A percentile compares a stretch with the other conserved stretches of the same genome.
Conservation (phyloP, 1,140 invertebrate species). For the Anastatus disparis region DNA sequence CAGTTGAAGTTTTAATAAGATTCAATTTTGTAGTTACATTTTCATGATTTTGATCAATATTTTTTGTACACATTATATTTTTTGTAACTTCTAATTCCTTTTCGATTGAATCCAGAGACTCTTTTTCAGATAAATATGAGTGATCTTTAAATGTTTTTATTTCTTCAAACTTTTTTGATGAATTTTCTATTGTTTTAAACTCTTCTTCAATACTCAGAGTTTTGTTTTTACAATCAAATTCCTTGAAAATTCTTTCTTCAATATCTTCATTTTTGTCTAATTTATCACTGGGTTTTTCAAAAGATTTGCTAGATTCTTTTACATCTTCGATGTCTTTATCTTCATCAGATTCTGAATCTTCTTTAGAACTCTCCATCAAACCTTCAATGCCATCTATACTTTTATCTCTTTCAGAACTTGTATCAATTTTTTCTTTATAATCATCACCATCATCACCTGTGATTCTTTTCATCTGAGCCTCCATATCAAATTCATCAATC, state of each 20-base stretch:
- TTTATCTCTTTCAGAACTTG: constrained; percentile 54
- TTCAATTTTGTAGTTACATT: constrained; percentile 38
- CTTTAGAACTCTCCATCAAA: constrained; percentile 64
- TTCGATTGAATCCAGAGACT: constrained; percentile 8
- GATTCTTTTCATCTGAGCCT: constrained; percentile 64
- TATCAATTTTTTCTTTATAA: constrained; percentile 60
- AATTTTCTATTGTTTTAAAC: constrained; percentile 34
- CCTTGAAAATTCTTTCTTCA: constrained; percentile 49
- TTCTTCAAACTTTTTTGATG: not conserved
- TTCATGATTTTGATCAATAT: not conserved
- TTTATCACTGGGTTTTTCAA: constrained; percentile 14
- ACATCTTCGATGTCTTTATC: constrained; percentile 55
- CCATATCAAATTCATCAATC: constrained; percentile 63
- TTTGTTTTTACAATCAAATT: constrained; percentile 40
- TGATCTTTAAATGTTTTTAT: not conserved
- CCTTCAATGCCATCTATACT: constrained; percentile 64
- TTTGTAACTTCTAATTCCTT: not conserved
- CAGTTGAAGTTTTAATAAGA: constrained; percentile 6
- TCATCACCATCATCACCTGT: constrained; percentile 63
- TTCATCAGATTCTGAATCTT: constrained; percentile 59
- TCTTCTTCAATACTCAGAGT: constrained; percentile 15
- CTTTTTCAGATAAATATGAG: not conserved
- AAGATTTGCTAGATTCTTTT: constrained; percentile 45
- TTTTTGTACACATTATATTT: constrained; percentile 23
- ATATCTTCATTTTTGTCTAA: not conserved